Conservation (phyloP, 1,140 invertebrate genomes). For the Aleiodes sp. region DNA sequence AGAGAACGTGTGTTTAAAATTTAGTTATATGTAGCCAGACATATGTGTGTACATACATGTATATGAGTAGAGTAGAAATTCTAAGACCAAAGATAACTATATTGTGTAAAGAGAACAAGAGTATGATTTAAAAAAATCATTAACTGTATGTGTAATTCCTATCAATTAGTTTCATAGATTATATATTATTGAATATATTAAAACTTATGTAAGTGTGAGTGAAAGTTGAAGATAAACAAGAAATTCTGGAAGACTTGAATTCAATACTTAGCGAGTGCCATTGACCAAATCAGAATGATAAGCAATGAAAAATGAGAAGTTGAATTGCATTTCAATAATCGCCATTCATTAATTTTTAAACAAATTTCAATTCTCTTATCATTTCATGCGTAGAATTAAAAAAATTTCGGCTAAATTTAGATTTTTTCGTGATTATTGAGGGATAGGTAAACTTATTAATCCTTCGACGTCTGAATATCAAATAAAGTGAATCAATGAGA, state of each 20-base stretch:
- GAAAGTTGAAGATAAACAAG: not conserved
- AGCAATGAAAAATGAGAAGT: not conserved
- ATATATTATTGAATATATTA: not conserved
- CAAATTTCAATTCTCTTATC: not conserved
- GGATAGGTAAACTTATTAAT: not conserved
- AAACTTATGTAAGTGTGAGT: constrained; percentile 9
- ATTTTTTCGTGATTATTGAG: not conserved
- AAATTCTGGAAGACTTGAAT: not conserved
- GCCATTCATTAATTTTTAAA: not conserved
- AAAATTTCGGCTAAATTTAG: constrained; percentile 1
- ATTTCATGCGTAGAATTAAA: not conserved
- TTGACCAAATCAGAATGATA: not conserved
- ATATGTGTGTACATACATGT: constrained; percentile 20
- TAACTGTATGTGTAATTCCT: constrained; percentile 9
- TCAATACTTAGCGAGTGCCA: constrained; percentile 17
- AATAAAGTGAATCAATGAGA: constrained; percentile 5
- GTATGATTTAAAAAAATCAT: not conserved
- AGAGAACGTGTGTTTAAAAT: not conserved
- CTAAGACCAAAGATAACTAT: constrained; percentile 55
- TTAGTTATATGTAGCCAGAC: constrained; percentile 26
- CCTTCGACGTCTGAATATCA: constrained; percentile 8
- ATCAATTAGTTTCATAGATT: constrained; percentile 11
- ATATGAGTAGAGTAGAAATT: constrained; percentile 40
- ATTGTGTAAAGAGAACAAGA: constrained; percentile 43
- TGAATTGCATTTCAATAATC: constrained; percentile 10